Evolutionary conservation across 2,113 vertebrate species (phyloP).

Genomic region (Lophius piscatorius): DNA sequence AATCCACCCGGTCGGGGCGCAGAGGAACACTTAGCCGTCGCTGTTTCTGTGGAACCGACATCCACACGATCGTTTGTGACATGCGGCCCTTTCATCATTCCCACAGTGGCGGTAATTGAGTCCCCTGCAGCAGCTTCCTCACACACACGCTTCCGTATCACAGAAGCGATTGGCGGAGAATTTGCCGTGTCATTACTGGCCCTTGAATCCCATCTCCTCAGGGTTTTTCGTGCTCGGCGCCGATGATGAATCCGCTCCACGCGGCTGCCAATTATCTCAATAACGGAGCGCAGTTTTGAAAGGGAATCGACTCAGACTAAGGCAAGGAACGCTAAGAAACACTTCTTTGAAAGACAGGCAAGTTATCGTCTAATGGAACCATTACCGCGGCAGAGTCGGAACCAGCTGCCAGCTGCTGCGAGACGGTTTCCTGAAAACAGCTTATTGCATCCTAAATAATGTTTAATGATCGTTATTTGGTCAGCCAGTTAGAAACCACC

Average conservation of each 20-base stretch:
- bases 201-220: conserved; percentile 13
- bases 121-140: conserved; percentile 32
- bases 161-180: conserved; percentile 35
- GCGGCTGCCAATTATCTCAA: conserved; percentile 47
- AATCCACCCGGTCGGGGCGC: background rate
- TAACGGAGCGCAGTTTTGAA: conserved; percentile 41
- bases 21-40: background rate
- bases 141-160: conserved; percentile 16
- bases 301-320: conserved; percentile 41
- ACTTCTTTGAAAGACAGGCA: conserved; percentile 14
- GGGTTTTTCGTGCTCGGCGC: conserved; percentile 15
- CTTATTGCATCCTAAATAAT: conserved; percentile 33
- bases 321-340: conserved; percentile 38
- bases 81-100: conserved; percentile 35
- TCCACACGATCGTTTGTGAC: conserved; percentile 16
- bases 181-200: conserved; percentile 34
- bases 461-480: conserved; percentile 15
- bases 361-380: conserved; percentile 13
- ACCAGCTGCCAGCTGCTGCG: conserved; percentile 26
- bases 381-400: conserved; percentile 44
- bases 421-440: conserved; percentile 11
- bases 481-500: conserved; percentile 5
- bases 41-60: conserved; percentile 1
- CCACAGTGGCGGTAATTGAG: conserved; percentile 30
- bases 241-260: conserved; percentile 43